phyloP scores from a whole-genome alignment of 2,797 vertebrate species.

The Iguana delicatissima region DNA sequence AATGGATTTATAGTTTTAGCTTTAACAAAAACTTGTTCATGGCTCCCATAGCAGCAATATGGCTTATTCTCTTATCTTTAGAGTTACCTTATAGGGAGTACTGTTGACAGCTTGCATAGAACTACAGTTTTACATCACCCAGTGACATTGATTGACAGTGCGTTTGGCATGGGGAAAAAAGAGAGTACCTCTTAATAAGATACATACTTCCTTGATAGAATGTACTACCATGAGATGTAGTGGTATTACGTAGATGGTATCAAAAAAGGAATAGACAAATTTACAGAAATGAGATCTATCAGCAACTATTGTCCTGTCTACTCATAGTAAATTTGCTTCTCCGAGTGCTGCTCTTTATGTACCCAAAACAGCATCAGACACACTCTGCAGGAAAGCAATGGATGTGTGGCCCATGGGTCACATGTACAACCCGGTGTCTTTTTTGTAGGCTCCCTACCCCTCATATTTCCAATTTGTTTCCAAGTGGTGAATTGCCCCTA shows the following conservation, averaged over 20 bases:
- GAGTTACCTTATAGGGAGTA: background rate
- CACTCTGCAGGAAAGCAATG: background rate
- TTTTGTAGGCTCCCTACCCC: background rate
- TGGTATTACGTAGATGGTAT: background rate
- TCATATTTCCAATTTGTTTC: too few species aligned
- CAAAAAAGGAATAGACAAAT: background rate
- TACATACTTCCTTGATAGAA: background rate
- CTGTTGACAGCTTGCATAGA: background rate
- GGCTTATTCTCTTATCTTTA: too few species aligned
- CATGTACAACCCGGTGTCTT: background rate
- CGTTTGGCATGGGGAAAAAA: background rate
- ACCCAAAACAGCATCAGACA: background rate
- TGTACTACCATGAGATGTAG: background rate
- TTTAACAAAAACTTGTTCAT: too few species aligned
- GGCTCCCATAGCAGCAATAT: background rate
- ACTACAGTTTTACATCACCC: background rate
- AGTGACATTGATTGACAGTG: background rate
- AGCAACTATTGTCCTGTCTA: background rate
- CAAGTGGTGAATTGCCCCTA: too few species aligned
- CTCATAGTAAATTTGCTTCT: background rate
- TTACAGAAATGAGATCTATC: background rate
- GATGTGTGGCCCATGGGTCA: background rate
- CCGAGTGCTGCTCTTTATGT: background rate
- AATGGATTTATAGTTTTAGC: too few species aligned
- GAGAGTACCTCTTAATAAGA: background rate